A percentile compares a stretch with the other conserved stretches of the same genome.
Conservation (phyloP, 2,797 vertebrate genomes). For the Thamnophis elegans region DNA sequence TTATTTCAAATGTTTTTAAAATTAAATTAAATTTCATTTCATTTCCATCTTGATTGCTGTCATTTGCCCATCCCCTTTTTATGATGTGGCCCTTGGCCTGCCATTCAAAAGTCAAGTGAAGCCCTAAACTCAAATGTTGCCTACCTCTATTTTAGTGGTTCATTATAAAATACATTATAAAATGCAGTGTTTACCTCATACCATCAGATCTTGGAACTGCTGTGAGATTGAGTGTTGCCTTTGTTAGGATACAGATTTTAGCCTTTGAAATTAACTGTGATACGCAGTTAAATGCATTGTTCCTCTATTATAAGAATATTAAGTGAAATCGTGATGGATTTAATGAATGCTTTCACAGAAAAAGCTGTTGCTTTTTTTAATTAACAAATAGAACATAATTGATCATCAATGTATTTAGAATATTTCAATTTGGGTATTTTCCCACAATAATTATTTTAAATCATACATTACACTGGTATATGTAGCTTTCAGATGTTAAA, state of each 20-base stretch:
- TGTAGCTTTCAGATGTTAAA: constrained; percentile 63
- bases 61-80: not conserved
- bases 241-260: not conserved
- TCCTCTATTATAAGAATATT: not conserved
- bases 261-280: not conserved
- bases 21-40: not conserved
- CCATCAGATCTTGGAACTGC: not conserved
- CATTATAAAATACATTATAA: not conserved
- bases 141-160: not conserved
- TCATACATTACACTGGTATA: constrained; percentile 44
- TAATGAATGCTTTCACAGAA: constrained; percentile 2
- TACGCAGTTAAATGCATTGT: not conserved
- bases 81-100: not conserved
- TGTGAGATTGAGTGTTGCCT: not conserved
- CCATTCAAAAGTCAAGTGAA: not conserved
- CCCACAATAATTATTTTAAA: constrained; percentile 47
- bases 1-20: not conserved
- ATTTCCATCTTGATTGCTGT: not conserved
- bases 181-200: not conserved
- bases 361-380: constrained; percentile 12
- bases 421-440: constrained; percentile 18
- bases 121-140: not conserved
- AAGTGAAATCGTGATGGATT: not conserved
- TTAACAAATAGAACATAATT: constrained; percentile 30
- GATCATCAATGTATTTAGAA: constrained; percentile 31